These are phyloP conservation scores for Drosophila kanapiae DNA, from an alignment of 1,140 invertebrate species.

Conservation along the genomic window DNA sequence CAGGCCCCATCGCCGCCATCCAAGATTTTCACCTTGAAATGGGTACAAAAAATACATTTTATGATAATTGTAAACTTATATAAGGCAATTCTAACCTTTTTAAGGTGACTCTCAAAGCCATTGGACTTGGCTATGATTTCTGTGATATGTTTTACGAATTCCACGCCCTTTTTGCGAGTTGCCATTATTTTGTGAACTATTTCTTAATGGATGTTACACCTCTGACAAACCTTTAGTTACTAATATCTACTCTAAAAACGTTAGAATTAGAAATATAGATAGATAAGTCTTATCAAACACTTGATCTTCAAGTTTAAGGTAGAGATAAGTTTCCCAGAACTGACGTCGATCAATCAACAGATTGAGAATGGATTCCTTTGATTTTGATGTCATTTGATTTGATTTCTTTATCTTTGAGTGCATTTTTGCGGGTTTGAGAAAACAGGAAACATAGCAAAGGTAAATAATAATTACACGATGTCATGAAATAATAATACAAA, in stretches of 20 bases:
- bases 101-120: conserved; percentile 69
- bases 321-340: not conserved
- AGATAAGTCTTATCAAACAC: conserved; percentile 3
- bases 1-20: conserved; percentile 89
- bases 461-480: not conserved
- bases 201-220: conserved; percentile 12
- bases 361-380: conserved; percentile 2
- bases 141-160: conserved; percentile 74
- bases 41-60: not conserved
- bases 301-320: conserved; percentile 4
- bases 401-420: not conserved
- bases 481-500: too few relatives aligned
- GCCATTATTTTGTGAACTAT: conserved; percentile 57
- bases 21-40: conserved; percentile 88
- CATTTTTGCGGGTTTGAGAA: not conserved
- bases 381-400: not conserved
- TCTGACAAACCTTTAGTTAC: not conserved
- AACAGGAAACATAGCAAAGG: not conserved
- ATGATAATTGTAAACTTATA: not conserved
- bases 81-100: conserved; percentile 47
- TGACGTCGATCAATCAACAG: not conserved
- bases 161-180: conserved; percentile 67
- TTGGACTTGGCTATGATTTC: conserved; percentile 72
- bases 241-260: not conserved
- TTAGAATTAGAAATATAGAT: not conserved